A percentile compares a stretch with the other conserved stretches of the same genome.
These are phyloP conservation scores for Drosophila setifemur DNA, from an alignment of 1,140 invertebrate species.

Conservation along the genomic window DNA sequence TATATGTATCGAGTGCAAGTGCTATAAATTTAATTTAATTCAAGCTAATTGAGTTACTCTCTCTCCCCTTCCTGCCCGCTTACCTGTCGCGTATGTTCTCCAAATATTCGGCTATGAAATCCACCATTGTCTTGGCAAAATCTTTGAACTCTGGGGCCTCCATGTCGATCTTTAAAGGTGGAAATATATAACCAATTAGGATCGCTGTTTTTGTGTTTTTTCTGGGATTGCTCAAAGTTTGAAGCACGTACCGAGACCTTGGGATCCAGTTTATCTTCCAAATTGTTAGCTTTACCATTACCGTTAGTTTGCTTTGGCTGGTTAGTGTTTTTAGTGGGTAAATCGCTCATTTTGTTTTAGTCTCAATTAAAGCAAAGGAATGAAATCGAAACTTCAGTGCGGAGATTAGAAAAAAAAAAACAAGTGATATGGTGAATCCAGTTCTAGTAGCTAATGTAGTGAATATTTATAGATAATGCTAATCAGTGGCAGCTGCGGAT, in stretches of 20 bases:
- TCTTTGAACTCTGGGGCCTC: conserved; percentile 90
- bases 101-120: conserved; percentile 92
- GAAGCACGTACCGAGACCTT: conserved; percentile 68
- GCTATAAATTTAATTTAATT: conserved; percentile 39
- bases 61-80: conserved; percentile 34
- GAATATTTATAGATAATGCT: conserved; percentile 6
- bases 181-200: neutral
- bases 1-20: conserved; percentile 22
- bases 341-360: conserved; percentile 48
- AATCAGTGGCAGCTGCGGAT: conserved; percentile 19
- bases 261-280: conserved; percentile 72
- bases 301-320: conserved; percentile 39
- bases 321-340: conserved; percentile 41
- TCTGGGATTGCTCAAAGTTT: neutral
- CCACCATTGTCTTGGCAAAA: conserved; percentile 90
- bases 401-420: neutral
- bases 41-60: conserved; percentile 28
- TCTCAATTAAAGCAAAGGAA: neutral
- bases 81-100: conserved; percentile 93
- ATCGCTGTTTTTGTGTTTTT: neutral
- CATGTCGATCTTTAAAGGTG: conserved; percentile 85
- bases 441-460: neutral
- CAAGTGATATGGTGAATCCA: neutral
- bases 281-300: conserved; percentile 40
- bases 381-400: neutral